These are phyloP conservation scores for Pentamera pediparva DNA, from an alignment of 53 echinoderm and acorn worm species.

Conservation along the genomic window DNA sequence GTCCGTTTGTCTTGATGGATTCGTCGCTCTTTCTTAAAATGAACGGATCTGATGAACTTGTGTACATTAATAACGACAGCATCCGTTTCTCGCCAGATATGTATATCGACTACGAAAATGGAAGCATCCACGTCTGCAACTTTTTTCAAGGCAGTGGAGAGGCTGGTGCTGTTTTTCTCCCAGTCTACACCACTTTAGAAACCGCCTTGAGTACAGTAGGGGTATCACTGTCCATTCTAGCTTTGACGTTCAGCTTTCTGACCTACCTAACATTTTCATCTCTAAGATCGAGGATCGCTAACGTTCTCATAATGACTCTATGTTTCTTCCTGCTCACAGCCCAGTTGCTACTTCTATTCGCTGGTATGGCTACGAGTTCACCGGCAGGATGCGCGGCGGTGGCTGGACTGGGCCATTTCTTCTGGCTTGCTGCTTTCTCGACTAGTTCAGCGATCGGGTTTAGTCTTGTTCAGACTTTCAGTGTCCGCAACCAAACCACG, in stretches of 20 bases:
- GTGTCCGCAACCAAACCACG: neutral
- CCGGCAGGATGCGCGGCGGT: neutral
- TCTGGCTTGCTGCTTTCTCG: constrained; percentile 4
- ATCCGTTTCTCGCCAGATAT: constrained; percentile 5
- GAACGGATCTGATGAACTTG: neutral
- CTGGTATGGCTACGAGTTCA: constrained; percentile 2
- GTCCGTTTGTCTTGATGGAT: constrained; percentile 1
- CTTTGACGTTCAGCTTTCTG: neutral
- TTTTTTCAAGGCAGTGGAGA: constrained; percentile 6
- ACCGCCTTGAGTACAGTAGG: neutral
- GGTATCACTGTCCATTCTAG: constrained; percentile 5
- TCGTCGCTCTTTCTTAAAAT: neutral
- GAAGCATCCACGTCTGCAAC: constrained; percentile 27
- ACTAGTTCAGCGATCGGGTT: constrained; percentile 5
- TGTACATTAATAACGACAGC: neutral
- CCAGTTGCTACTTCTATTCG: neutral
- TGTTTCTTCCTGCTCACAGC: constrained; percentile 8
- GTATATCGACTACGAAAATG: neutral
- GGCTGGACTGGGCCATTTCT: constrained; percentile 12
- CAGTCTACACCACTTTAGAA: neutral
- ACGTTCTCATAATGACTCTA: constrained; percentile 6
- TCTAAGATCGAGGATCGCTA: neutral
- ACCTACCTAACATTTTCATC: neutral
- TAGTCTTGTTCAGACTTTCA: neutral
- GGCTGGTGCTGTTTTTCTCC: neutral